Conservation (phyloP, 2,113 vertebrate species). For the Sphyrna mokarran region DNA sequence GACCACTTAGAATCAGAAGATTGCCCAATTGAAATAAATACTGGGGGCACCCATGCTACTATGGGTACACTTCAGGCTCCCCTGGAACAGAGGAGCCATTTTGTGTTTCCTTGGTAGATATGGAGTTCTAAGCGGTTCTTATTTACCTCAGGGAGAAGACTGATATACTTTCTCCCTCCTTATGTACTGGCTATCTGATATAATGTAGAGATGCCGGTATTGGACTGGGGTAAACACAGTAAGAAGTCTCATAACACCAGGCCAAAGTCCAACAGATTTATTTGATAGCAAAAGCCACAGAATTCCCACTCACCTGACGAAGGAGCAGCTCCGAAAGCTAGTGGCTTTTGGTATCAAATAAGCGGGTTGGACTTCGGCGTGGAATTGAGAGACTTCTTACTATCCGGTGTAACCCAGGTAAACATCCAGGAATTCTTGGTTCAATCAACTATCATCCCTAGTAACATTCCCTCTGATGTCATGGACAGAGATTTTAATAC, state of each 20-base stretch:
- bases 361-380: too few species aligned
- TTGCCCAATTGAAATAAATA: neutral
- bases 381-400: neutral
- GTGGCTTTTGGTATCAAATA: too few species aligned
- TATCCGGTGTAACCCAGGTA: neutral
- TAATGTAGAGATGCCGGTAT: neutral
- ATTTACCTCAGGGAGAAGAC: neutral
- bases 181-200: neutral
- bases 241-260: too few species aligned
- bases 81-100: too few species aligned
- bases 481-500: neutral
- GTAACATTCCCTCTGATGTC: neutral
- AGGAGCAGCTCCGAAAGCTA: too few species aligned
- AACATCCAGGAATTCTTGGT: neutral
- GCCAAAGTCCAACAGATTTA: too few species aligned
- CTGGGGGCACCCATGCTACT: neutral
- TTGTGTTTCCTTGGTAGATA: neutral
- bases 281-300: too few species aligned
- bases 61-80: neutral
- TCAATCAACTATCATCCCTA: neutral
- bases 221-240: too few species aligned
- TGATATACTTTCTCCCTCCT: neutral
- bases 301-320: too few species aligned
- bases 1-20: neutral
- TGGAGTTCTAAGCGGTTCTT: neutral